These are phyloP conservation scores for Calypte anna DNA, from an alignment of 2,113 vertebrate species.

Conservation along the genomic window DNA sequence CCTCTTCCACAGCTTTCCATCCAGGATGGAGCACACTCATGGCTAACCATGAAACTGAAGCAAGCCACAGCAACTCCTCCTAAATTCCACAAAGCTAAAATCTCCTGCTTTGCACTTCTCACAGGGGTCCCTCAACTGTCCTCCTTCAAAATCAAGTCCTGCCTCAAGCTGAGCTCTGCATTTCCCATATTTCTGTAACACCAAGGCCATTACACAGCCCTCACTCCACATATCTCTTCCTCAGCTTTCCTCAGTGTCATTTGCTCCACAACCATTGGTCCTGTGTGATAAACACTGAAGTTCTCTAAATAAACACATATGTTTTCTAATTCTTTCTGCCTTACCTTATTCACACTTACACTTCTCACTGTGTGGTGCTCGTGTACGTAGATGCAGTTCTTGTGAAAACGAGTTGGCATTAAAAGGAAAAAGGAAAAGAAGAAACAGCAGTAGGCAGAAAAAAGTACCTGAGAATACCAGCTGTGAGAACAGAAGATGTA, in stretches of 20 bases:
- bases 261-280: neutral
- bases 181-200: neutral
- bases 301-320: rapidly evolving
- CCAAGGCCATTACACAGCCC: neutral
- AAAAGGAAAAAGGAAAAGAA: neutral
- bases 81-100: neutral
- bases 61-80: neutral
- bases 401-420: neutral
- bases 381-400: neutral
- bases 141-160: neutral
- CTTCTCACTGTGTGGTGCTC: neutral
- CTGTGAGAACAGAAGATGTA: neutral
- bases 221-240: neutral
- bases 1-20: neutral
- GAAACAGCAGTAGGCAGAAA: neutral
- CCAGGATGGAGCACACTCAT: neutral
- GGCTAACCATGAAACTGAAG: neutral
- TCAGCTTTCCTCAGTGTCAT: neutral
- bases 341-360: neutral
- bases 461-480: neutral
- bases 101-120: neutral
- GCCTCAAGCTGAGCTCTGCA: neutral
- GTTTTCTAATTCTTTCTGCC: neutral
- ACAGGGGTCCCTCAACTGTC: neutral
- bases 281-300: neutral